Percentiles rank a stretch among this genome's conserved stretches.
These are phyloP conservation scores for Sebastes kiyomatsui DNA, from an alignment of 2,797 vertebrate genomes.

Conservation along the genomic window DNA sequence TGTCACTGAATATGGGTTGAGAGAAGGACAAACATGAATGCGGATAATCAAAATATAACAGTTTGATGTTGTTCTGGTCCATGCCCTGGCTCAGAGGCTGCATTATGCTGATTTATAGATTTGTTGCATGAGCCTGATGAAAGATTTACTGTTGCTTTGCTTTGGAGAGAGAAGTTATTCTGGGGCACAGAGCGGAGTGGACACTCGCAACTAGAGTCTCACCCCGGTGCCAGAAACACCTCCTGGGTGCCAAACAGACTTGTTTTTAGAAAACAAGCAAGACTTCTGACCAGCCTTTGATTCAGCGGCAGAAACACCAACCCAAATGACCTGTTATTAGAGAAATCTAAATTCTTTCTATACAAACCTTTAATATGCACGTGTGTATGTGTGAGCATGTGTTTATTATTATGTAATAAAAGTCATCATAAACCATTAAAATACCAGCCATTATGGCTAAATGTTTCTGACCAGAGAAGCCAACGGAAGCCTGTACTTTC, in stretches of 20 bases:
- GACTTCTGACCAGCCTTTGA: background rate
- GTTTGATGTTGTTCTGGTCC: background rate
- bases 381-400: background rate
- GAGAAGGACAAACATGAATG: background rate
- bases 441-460: background rate
- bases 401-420: constrained; percentile 5
- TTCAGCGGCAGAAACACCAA: background rate
- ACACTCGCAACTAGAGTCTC: constrained; percentile 30
- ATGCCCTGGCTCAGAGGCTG: background rate
- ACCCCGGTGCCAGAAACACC: constrained; percentile 54
- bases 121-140: background rate
- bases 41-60: background rate
- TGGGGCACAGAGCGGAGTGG: constrained; percentile 6
- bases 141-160: constrained; percentile 18
- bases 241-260: constrained; percentile 37
- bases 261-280: constrained; percentile 39
- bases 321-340: background rate
- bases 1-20: background rate
- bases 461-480: background rate
- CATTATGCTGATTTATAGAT: constrained; percentile 17
- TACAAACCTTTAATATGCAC: background rate
- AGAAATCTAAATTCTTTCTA: background rate
- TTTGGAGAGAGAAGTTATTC: constrained; percentile 15
- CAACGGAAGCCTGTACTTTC: background rate
- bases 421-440: background rate